These are phyloP conservation scores for Drosophila maculinotata DNA, from an alignment of 2,888 invertebrate genomes.

Conservation along the genomic window DNA sequence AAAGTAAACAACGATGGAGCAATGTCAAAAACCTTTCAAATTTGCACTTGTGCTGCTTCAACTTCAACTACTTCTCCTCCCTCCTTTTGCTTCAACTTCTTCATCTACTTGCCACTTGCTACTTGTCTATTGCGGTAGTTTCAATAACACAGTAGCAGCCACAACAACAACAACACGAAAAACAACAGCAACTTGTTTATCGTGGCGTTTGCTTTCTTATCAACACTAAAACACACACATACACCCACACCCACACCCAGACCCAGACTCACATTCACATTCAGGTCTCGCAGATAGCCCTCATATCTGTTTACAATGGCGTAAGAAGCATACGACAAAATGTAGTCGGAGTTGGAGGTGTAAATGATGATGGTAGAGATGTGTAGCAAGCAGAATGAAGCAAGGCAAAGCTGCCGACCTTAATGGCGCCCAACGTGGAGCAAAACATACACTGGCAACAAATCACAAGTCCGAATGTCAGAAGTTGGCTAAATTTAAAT, in stretches of 20 bases:
- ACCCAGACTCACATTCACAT: conserved; percentile 13
- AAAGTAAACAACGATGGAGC: conserved; percentile 63
- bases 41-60: conserved; percentile 60
- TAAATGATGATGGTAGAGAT: conserved; percentile 45
- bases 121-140: conserved; percentile 45
- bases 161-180: conserved; percentile 20
- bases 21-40: too few species aligned
- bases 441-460: too few species aligned
- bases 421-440: conserved; percentile 29
- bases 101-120: conserved; percentile 10
- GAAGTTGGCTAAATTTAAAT: too few species aligned
- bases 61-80: not conserved
- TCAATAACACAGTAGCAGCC: conserved; percentile 49
- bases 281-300: conserved; percentile 20
- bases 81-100: conserved; percentile 9
- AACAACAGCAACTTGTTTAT: conserved; percentile 56
- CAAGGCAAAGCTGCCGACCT: conserved; percentile 30
- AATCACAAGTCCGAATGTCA: too few species aligned
- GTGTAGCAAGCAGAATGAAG: conserved; percentile 22
- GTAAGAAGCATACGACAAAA: conserved; percentile 15
- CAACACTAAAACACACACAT: conserved; percentile 53
- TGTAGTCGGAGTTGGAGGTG: conserved; percentile 49
- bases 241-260: not conserved
- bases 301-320: conserved; percentile 72
- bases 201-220: conserved; percentile 58